A percentile compares a stretch with the other conserved stretches of the same genome.
Conservation (phyloP, 2,888 invertebrate species). For the Apamea monoglypha region DNA sequence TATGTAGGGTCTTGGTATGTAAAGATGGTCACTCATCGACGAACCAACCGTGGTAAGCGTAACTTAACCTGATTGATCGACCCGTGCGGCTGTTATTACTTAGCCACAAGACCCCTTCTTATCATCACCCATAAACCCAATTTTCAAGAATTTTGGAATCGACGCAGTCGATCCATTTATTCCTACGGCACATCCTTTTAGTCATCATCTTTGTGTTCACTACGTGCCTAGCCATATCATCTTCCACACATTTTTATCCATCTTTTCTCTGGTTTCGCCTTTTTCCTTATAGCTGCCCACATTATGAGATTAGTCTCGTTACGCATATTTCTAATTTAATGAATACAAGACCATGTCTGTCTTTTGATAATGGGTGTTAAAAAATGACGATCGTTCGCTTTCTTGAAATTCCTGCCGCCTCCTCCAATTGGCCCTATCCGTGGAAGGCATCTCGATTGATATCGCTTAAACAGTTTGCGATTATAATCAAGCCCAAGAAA, state of each 20-base stretch:
- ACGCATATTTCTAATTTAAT: conserved; percentile 14
- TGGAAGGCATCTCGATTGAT: conserved; percentile 24
- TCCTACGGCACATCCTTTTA: background rate
- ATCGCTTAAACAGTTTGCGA: conserved; percentile 40
- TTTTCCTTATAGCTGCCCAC: too few relatives aligned
- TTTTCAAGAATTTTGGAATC: background rate
- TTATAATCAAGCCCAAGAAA: conserved; percentile 36
- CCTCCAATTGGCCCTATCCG: conserved; percentile 34
- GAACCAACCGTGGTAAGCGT: background rate
- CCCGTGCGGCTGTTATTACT: background rate
- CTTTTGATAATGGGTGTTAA: background rate
- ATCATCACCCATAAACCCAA: background rate
- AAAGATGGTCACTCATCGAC: background rate
- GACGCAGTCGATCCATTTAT: background rate
- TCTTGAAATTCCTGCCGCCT: conserved; percentile 27
- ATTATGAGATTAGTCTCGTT: background rate
- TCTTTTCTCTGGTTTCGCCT: background rate
- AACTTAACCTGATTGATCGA: background rate
- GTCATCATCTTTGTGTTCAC: background rate
- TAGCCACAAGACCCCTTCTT: background rate
- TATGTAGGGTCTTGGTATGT: background rate
- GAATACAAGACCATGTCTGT: background rate
- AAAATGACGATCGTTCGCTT: conserved; percentile 17
- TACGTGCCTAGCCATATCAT: background rate
- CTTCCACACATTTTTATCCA: background rate